Evolutionary conservation across 2,888 invertebrate species (phyloP), one percentile per base, ranked within the genome.

Genomic region (Andrena bicolor): DNA sequence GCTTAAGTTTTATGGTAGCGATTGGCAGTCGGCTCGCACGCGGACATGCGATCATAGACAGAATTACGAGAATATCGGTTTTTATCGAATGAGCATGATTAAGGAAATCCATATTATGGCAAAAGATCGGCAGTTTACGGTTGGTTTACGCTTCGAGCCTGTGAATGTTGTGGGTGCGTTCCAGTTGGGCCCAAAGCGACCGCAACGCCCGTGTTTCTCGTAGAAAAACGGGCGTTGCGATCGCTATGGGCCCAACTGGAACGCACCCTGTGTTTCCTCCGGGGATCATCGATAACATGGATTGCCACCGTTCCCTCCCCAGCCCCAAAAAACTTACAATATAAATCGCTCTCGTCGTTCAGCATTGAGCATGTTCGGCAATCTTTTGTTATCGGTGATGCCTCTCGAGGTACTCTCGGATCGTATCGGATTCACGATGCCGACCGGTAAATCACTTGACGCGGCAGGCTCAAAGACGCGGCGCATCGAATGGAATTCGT

Each of bases 21-120:
- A 68, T 41, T 82, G 84, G 73, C 86, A 86, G 80, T 85, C 68
- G 41, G 60, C 74, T 69, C 58, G 56, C 64, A 71, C 74, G 65
- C 53, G 30, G 56, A 28, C 16, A 49, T 53, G 51, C 28, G 35
- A 77, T 78, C 61, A 72, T 60, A 71, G 60, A 48, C 26, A 23
- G 73, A 58, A 61, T 69, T 78, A 71, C 20, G 58, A 72, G 71
- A 78, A 74, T 82, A 75, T 35, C 26, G 58, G 63, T 56, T 48
- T 64, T 76, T 60, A 53, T 64, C 32, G 8, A 66, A 68, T 49
- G 32, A 70, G 71, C 23, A 4, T 61, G 26, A 73, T 72, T 23
- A 35, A 69, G 20, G 32, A 70, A 70, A 76, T 60, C 51, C 41
- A 56, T 69, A 64, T 61, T 82, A 69, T 73, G 82, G 77, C 75